These are phyloP conservation scores for Cephus sareptanus DNA, from an alignment of 2,888 invertebrate genomes.

Conservation along the genomic window DNA sequence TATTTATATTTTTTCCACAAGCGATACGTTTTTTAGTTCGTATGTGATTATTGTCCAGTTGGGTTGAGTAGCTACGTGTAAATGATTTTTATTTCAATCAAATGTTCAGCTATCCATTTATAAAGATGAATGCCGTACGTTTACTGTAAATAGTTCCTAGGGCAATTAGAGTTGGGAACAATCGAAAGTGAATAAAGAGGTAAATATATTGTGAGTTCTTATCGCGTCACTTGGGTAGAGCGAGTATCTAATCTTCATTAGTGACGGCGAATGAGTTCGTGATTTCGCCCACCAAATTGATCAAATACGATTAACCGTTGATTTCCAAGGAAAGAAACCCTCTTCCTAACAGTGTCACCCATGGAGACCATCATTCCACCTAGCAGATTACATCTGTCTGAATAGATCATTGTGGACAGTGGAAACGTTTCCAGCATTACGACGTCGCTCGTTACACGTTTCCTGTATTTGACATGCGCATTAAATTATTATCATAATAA, in stretches of 20 bases:
- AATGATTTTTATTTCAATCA: neutral
- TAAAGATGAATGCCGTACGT: neutral
- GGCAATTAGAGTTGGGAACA: neutral
- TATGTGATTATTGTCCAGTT: no score
- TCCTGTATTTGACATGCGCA: neutral
- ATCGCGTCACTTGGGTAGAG: neutral
- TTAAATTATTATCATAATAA: neutral
- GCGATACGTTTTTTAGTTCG: neutral
- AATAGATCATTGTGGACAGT: neutral
- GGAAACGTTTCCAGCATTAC: neutral
- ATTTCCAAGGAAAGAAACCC: constrained; percentile 3
- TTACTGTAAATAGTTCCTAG: neutral
- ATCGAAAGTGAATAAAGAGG: neutral
- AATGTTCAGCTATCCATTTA: neutral
- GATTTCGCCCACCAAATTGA: constrained; percentile 17
- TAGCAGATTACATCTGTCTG: constrained; percentile 1
- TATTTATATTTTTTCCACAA: neutral
- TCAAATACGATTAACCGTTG: constrained; percentile 20
- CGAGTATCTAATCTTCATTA: neutral
- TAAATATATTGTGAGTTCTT: neutral
- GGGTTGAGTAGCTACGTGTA: neutral
- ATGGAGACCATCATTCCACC: neutral
- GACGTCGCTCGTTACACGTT: neutral
- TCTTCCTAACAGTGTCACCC: constrained; percentile 2
- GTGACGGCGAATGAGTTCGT: neutral